Percentiles rank a stretch among this genome's conserved stretches.
Evolutionary conservation across 1,140 invertebrate species (phyloP).

Genomic region (Drosophila auraria): DNA sequence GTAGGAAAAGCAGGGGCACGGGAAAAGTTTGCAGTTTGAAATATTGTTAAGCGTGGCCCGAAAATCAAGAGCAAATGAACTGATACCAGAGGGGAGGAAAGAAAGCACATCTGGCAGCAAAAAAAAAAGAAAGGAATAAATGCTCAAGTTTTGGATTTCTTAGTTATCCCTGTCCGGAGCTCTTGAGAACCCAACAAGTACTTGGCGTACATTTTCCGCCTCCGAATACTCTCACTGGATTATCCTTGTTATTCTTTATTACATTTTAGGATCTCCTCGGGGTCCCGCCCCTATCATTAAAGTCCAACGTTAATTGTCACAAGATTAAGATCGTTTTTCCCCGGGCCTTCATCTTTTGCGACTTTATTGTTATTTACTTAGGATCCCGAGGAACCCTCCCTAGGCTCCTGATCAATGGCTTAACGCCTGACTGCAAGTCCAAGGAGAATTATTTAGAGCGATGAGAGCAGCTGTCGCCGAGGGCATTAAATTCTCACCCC

Average conservation of each 20-base stretch:
- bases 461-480: conserved; percentile 71
- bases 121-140: conserved; percentile 26
- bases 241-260: conserved; percentile 62
- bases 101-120: conserved; percentile 61
- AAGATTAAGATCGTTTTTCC: conserved; percentile 73
- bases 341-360: conserved; percentile 12
- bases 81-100: conserved; percentile 19
- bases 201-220: conserved; percentile 23
- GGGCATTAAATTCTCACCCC: conserved; percentile 58
- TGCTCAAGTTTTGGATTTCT: conserved; percentile 64
- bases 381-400: conserved; percentile 36
- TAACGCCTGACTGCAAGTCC: conserved; percentile 52
- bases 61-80: conserved; percentile 63
- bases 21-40: conserved; percentile 78
- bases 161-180: conserved; percentile 27
- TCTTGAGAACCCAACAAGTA: conserved; percentile 28
- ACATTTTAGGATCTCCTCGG: conserved; percentile 11
- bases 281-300: conserved; percentile 70
- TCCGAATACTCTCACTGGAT: conserved; percentile 55
- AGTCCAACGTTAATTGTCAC: conserved; percentile 62
- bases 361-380: conserved; percentile 73
- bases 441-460: conserved; percentile 58
- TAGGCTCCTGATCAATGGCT: conserved; percentile 64
- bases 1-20: conserved; percentile 43
- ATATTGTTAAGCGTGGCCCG: conserved; percentile 70